Evolutionary conservation across 1,140 invertebrate genomes (phyloP).

Genomic region (Heliconius nattereri): DNA sequence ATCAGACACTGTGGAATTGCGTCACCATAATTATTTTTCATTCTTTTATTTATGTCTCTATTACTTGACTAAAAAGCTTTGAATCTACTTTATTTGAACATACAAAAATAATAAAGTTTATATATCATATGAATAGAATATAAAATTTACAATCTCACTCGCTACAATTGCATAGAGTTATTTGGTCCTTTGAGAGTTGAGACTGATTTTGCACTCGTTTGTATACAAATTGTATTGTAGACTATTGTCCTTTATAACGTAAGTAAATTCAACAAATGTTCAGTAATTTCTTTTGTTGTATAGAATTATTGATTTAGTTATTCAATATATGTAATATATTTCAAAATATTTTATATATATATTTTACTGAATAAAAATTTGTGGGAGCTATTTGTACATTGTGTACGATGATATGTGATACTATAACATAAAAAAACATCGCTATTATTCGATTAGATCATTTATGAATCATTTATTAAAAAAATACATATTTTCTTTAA

Average conservation of each 20-base stretch:
- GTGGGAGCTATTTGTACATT: too few species aligned
- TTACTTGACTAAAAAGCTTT: not conserved
- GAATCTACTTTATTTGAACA: not conserved
- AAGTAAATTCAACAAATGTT: not conserved
- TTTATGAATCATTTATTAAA: too few species aligned
- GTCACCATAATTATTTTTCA: not conserved
- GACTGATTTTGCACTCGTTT: constrained; percentile 3
- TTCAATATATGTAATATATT: not conserved
- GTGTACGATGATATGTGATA: too few species aligned
- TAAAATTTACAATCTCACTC: constrained; percentile 3
- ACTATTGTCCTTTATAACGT: not conserved
- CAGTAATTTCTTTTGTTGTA: not conserved
- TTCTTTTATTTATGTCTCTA: not conserved
- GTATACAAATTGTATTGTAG: not conserved
- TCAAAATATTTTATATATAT: not conserved
- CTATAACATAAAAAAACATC: too few species aligned
- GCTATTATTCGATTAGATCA: too few species aligned
- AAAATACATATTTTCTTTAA: too few species aligned
- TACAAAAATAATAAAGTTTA: not conserved
- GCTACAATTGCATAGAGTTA: constrained; percentile 9
- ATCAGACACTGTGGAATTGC: too few species aligned
- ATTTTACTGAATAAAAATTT: not conserved
- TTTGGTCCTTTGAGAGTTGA: constrained; percentile 8
- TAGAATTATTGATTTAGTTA: not conserved
- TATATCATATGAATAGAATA: not conserved